A percentile compares a stretch with the other conserved stretches of the same genome.
Conservation (phyloP, 2,797 vertebrate genomes). For the Centropyge bicolor region DNA sequence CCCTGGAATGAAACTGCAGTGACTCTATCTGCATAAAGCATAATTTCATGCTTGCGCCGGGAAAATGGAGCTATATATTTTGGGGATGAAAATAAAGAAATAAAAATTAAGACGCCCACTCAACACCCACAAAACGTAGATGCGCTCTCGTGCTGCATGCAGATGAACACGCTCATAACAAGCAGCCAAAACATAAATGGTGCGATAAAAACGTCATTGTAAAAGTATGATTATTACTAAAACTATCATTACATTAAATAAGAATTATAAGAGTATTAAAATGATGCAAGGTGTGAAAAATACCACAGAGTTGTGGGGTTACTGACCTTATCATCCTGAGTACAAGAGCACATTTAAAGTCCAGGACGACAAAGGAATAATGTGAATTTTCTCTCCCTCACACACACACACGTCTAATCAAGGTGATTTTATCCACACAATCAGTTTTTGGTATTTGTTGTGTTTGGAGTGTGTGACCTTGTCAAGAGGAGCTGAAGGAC, state of each 20-base stretch:
- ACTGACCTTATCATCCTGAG: not conserved
- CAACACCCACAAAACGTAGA: not conserved
- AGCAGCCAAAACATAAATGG: not conserved
- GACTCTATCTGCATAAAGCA: conserved; percentile 35
- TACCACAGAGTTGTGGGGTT: not conserved
- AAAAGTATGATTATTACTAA: not conserved
- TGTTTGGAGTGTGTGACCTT: conserved; percentile 62
- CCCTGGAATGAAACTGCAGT: conserved; percentile 20
- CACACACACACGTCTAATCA: conserved; percentile 3
- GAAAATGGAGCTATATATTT: conserved; percentile 47
- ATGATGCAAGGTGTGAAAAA: not conserved
- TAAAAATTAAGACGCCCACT: conserved; percentile 6
- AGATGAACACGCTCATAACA: not conserved
- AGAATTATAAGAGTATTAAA: not conserved
- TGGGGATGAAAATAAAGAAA: conserved; percentile 13
- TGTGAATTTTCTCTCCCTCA: not conserved
- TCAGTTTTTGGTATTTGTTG: conserved; percentile 27
- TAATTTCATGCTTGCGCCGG: conserved; percentile 42
- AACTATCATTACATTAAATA: not conserved
- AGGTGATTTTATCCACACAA: conserved; percentile 6
- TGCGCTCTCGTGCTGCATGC: not conserved
- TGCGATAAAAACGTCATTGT: not conserved
- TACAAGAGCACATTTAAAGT: not conserved
- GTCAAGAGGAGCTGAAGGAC: conserved; percentile 53
- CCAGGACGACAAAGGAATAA: not conserved